These are phyloP conservation scores for Nymphalis c-album DNA, from an alignment of 2,888 invertebrate species.

Conservation along the genomic window DNA sequence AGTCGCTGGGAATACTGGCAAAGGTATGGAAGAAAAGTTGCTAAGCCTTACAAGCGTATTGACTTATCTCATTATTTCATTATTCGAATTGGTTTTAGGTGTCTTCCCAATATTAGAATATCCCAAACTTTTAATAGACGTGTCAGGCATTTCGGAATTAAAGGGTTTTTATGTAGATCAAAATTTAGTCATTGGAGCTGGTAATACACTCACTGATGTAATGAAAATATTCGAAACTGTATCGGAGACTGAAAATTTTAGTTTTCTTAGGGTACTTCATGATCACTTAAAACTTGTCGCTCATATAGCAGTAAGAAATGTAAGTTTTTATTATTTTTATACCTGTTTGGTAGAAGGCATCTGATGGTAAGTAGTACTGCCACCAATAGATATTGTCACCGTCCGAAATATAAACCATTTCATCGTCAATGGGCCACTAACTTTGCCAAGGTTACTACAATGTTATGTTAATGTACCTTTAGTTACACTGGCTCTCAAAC, in stretches of 20 bases:
- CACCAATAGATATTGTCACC: too few species aligned
- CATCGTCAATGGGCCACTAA: too few species aligned
- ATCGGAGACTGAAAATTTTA: conserved; percentile 67
- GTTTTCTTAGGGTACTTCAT: conserved; percentile 80
- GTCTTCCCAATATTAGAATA: conserved; percentile 45
- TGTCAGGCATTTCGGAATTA: conserved; percentile 81
- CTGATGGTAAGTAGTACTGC: too few species aligned
- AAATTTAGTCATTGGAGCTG: conserved; percentile 80
- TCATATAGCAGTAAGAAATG: conserved; percentile 86
- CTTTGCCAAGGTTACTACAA: too few species aligned
- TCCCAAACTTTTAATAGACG: conserved; percentile 83
- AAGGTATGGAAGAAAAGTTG: conserved; percentile 34
- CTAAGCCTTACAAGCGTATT: neutral
- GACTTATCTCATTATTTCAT: too few species aligned
- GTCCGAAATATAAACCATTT: too few species aligned
- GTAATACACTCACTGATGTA: conserved; percentile 76
- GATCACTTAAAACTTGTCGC: conserved; percentile 85
- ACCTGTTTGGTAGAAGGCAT: too few species aligned
- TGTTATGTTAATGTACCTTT: too few species aligned
- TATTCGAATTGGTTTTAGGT: neutral
- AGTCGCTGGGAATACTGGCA: conserved; percentile 80
- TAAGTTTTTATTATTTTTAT: conserved; percentile 54
- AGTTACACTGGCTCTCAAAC: too few species aligned
- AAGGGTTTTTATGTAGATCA: conserved; percentile 59
- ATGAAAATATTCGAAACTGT: conserved; percentile 68